Conservation (phyloP, 2,797 vertebrate genomes). For the Florisuga fusca region DNA sequence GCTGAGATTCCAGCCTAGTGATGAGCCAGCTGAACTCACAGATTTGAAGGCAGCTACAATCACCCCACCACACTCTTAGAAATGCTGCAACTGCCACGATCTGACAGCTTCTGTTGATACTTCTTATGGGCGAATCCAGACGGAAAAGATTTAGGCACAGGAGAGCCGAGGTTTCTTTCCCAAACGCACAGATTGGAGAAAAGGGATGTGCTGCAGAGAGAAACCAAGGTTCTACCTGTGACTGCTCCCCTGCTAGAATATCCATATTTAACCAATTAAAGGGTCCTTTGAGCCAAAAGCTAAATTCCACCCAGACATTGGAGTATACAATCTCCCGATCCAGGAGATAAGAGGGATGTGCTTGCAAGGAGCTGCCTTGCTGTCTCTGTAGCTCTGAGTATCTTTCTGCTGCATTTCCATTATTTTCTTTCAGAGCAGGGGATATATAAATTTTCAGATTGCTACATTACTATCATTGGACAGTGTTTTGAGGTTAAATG, state of each 20-base stretch:
- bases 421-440: not conserved
- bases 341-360: not conserved
- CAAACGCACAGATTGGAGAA: not conserved
- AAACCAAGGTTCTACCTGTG: not conserved
- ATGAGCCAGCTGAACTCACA: not conserved
- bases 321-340: not conserved
- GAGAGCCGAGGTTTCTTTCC: not conserved
- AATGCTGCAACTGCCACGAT: not conserved
- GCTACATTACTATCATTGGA: not conserved
- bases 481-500: not conserved
- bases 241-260: not conserved
- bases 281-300: slow-evolving; percentile 13
- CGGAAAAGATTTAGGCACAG: not conserved
- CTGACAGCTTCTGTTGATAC: not conserved
- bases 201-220: not conserved
- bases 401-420: not conserved
- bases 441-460: not conserved
- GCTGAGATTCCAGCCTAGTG: not conserved
- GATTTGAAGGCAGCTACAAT: not conserved
- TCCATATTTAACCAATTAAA: slow-evolving; percentile 56
- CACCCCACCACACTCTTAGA: not conserved
- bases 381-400: not conserved
- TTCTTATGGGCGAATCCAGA: not conserved
- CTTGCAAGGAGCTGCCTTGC: not conserved
- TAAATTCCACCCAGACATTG: slow-evolving; percentile 34